phyloP scores from a whole-genome alignment of 2,888 invertebrate species.

The Watsonalla cultraria region DNA sequence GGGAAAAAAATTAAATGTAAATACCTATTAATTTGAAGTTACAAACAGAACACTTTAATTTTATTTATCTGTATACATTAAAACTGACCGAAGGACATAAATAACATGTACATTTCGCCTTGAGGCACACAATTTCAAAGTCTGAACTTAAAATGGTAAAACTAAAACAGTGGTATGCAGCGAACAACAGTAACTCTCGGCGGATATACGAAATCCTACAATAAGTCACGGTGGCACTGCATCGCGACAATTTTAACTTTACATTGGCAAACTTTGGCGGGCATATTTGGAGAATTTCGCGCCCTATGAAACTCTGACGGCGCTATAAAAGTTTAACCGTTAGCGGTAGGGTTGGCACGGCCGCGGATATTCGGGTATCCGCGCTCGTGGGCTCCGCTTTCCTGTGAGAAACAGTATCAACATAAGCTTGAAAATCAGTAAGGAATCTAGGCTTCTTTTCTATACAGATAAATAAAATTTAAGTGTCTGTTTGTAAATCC shows the following conservation, averaged over 20 bases:
- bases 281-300: slow-evolving; percentile 10
- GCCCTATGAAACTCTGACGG: slow-evolving; percentile 12
- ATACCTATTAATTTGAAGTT: too few species aligned
- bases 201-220: neutral
- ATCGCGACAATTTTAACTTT: slow-evolving; percentile 15
- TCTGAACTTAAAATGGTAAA: neutral
- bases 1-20: too few species aligned
- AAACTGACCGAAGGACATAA: too few species aligned
- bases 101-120: too few species aligned
- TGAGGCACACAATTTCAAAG: too few species aligned
- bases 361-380: neutral
- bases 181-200: neutral
- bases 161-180: neutral
- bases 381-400: neutral
- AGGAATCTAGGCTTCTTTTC: too few species aligned
- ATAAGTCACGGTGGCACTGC: neutral
- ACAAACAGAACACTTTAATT: too few species aligned
- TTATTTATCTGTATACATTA: too few species aligned
- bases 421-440: too few species aligned
- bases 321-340: slow-evolving; percentile 12
- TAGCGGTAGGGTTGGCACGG: neutral
- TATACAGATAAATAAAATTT: too few species aligned
- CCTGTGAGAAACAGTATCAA: too few species aligned
- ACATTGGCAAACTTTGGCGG: slow-evolving; percentile 13
- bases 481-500: too few species aligned